phyloP scores from a whole-genome alignment of 2,113 vertebrate species.

The Saccopteryx bilineata region DNA sequence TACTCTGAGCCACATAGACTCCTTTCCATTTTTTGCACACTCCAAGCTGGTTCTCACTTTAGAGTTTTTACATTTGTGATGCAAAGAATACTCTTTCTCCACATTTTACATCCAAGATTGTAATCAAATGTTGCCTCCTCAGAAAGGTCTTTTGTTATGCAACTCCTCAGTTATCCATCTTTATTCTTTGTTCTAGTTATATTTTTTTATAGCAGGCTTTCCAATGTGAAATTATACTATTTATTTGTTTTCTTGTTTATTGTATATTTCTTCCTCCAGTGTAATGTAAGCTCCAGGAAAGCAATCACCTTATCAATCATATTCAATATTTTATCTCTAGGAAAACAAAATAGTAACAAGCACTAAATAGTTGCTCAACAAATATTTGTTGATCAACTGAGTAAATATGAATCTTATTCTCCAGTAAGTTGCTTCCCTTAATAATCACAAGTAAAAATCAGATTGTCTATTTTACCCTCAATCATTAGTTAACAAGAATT shows the following conservation, averaged over 20 bases:
- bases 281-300: slow-evolving; percentile 31
- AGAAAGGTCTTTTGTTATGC: not conserved
- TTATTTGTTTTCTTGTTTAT: slow-evolving; percentile 43
- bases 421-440: not conserved
- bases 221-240: not conserved
- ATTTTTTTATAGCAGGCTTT: not conserved
- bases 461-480: not conserved
- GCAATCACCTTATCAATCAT: not conserved
- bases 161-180: not conserved
- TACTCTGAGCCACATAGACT: not conserved
- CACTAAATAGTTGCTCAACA: not conserved
- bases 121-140: not conserved
- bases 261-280: not conserved
- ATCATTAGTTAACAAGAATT: slow-evolving; percentile 11
- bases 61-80: not conserved
- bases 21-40: not conserved
- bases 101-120: not conserved
- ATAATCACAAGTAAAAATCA: not conserved
- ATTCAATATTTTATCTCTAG: not conserved
- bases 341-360: not conserved
- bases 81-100: not conserved
- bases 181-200: not conserved
- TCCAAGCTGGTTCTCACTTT: not conserved
- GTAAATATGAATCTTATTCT: not conserved
- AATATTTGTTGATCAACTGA: slow-evolving; percentile 40